Base-by-base conservation (phyloP, 2,888 invertebrate genomes). In the Trichogramma dendrolimi region DNA sequence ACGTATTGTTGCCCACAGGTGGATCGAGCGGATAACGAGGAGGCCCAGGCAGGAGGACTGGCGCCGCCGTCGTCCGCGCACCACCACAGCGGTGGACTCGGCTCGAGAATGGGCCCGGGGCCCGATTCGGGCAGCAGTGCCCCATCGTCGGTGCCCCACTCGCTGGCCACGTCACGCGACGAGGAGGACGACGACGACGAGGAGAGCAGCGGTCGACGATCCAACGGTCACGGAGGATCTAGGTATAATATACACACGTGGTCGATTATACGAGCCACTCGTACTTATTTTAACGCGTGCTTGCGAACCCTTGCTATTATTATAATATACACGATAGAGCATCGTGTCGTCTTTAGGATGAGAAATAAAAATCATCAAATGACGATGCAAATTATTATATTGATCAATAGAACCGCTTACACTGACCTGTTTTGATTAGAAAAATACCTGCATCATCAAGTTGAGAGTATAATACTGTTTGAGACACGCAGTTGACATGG, bases 81-180 rank as follows among this genome's bases (percentile, higher is more conserved):
- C 63, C 70, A 70, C 68, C 70, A 71, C 67, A 70, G 72, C 71
- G 72, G 73, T 70, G 75, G 74, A 67, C 75, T 76, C 68, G 71
- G 75, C 66, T 76, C 76, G 70, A 78, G 75, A 67, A 78, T 78
- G 77, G 79, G 77, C 69, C 74, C 62, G 49, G 78, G 76, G 70
- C 75, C 74, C 71, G 78, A 79, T 68, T 79, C 79, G 64, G 79
- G 77, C 65, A 78, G 77, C 72, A 77, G 78, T 69, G 78, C 78
- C 57, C 77, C 75, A 62, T 77, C 79, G 63, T 78, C 79, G 65
- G 77, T 71, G 62, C 75, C 81, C 5, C 82, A 84, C 27, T 85
- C 86, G 11, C 82, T 85, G 68, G 84, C 86, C 61, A 86, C 86
- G 38, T 88, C 88, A 58, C 84, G 86, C 67, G 87, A 87, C 71